phyloP scores from a whole-genome alignment of 2,888 invertebrate genomes.

The Heliconius charithonia region DNA sequence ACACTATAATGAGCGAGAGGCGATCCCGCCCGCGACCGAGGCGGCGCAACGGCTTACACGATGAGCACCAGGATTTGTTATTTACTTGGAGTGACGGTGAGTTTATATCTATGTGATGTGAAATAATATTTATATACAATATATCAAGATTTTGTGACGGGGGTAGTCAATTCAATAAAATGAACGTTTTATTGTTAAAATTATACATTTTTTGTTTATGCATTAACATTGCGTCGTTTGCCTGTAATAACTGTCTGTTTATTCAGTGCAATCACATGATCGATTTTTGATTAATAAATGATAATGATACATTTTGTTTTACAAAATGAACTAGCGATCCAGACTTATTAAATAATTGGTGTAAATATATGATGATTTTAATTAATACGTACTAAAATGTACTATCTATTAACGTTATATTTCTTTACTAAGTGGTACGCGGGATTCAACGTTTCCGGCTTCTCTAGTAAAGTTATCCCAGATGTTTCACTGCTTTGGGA shows the following conservation, averaged over 20 bases:
- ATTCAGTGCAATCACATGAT: background rate
- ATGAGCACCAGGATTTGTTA: slow-evolving; percentile 73
- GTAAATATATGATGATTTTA: no score
- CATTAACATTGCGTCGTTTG: background rate
- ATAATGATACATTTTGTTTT: background rate
- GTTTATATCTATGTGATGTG: slow-evolving; percentile 49
- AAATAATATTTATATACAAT: background rate
- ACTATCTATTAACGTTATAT: no score
- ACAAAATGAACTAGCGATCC: background rate
- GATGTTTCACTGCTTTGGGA: no score
- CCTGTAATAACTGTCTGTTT: background rate
- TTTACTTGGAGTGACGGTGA: slow-evolving; percentile 78
- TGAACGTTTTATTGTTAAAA: background rate
- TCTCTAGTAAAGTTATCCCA: no score
- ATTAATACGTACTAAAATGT: no score
- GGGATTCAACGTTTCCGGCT: no score
- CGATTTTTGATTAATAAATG: background rate
- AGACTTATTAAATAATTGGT: no score
- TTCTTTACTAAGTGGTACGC: no score
- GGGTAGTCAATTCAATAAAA: background rate
- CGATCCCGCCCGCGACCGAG: slow-evolving; percentile 69
- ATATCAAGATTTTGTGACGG: background rate
- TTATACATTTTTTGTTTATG: background rate
- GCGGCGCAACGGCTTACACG: slow-evolving; percentile 71
- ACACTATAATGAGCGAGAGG: slow-evolving; percentile 67